Evolutionary conservation across 2,797 vertebrate species (phyloP).

Genomic region (Xerus rutilus): DNA sequence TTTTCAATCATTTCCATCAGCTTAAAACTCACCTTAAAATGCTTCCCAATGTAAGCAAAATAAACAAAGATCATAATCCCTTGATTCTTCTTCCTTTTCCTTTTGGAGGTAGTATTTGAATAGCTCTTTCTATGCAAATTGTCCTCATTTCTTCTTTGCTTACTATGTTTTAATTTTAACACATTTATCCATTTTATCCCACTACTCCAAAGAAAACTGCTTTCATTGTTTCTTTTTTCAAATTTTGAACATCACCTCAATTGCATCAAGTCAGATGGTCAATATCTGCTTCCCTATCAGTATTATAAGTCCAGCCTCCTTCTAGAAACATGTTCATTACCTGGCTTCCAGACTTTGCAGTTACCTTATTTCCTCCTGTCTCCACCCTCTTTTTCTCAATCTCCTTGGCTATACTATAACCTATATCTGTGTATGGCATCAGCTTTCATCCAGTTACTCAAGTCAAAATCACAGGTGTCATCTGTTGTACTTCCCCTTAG

Average conservation of each 20-base stretch:
- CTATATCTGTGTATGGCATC: background rate
- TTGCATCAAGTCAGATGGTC: background rate
- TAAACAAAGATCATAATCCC: background rate
- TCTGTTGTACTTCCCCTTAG: background rate
- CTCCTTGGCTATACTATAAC: background rate
- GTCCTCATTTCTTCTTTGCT: background rate
- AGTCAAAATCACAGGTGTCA: background rate
- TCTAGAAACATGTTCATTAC: background rate
- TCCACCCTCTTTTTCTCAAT: background rate
- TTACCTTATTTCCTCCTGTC: background rate
- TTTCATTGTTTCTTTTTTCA: background rate
- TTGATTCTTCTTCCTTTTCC: background rate
- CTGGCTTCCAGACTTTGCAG: background rate
- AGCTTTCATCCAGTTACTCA: background rate
- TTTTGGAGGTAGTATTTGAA: background rate
- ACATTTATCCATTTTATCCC: background rate
- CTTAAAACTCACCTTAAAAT: background rate
- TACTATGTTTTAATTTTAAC: background rate
- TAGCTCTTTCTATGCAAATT: background rate
- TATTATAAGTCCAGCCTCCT: background rate
- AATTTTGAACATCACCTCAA: background rate
- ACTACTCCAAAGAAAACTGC: background rate
- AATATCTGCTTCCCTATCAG: background rate
- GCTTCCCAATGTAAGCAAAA: background rate
- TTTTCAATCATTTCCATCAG: background rate